phyloP scores from a whole-genome alignment of 2,113 vertebrate species.

The Cricetomys ansorgei region DNA sequence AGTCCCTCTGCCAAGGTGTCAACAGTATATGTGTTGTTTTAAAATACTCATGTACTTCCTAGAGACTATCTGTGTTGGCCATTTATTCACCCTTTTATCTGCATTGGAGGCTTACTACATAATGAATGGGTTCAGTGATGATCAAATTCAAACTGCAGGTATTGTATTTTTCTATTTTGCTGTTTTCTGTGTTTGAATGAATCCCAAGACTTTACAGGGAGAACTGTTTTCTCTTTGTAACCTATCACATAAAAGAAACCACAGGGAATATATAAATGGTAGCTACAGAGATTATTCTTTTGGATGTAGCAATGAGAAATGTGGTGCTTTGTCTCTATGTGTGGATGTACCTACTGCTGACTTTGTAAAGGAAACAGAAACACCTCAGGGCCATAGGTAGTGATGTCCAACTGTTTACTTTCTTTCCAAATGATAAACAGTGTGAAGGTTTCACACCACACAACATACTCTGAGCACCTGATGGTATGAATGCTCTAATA shows the following conservation, averaged over 20 bases:
- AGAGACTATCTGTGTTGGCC: conserved; percentile 54
- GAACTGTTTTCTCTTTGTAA: conserved; percentile 59
- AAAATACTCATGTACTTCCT: conserved; percentile 40
- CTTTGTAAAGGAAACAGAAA: conserved; percentile 61
- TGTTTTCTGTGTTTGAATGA: conserved; percentile 69
- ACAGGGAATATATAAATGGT: conserved; percentile 71
- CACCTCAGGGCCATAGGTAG: conserved; percentile 42
- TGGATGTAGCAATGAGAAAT: conserved; percentile 69
- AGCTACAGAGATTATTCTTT: conserved; percentile 49
- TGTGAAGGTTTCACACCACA: conserved; percentile 40
- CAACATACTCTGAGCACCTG: background rate
- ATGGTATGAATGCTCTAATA: conserved; percentile 62
- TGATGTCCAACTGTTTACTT: conserved; percentile 51
- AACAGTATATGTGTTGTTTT: conserved; percentile 55
- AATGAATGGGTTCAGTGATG: conserved; percentile 43
- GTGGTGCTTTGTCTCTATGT: conserved; percentile 61
- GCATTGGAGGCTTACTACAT: conserved; percentile 34
- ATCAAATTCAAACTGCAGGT: conserved; percentile 51
- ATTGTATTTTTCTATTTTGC: conserved; percentile 60
- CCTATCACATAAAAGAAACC: conserved; percentile 69
- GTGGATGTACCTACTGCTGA: conserved; percentile 68
- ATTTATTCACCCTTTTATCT: background rate
- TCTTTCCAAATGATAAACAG: conserved; percentile 52
- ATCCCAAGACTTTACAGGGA: conserved; percentile 67
- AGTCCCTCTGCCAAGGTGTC: background rate